These are phyloP conservation scores for Agelaius tricolor DNA, from an alignment of 2,113 vertebrate species.

Conservation along the genomic window DNA sequence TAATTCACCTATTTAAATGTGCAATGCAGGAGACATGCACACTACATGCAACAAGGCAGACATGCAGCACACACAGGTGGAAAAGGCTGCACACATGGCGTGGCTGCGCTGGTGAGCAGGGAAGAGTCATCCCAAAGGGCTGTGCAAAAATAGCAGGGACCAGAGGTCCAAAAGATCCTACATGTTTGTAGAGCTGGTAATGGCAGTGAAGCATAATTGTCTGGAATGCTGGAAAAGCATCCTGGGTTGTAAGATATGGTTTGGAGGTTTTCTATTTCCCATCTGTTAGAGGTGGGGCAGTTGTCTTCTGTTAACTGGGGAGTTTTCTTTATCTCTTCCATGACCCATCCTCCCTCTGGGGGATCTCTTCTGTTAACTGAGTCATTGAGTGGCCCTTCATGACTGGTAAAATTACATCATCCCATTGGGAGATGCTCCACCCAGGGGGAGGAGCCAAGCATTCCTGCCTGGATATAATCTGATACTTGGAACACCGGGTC, in stretches of 20 bases:
- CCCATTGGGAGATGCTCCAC: not conserved
- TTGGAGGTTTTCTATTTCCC: not conserved
- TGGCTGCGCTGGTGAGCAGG: not conserved
- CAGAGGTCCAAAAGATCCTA: not conserved
- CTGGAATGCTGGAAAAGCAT: not conserved
- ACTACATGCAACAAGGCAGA: not conserved
- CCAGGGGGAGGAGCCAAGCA: not conserved
- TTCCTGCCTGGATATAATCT: not conserved
- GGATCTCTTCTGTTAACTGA: not conserved
- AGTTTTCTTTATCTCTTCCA: not conserved
- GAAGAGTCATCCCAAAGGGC: not conserved
- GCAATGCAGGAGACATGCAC: not conserved
- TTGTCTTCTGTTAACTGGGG: not conserved
- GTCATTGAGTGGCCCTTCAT: not conserved
- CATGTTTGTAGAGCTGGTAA: too few relatives aligned
- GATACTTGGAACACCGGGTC: not conserved
- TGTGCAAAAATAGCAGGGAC: not conserved
- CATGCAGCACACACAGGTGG: not conserved
- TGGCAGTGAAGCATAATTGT: not conserved
- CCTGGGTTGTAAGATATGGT: not conserved
- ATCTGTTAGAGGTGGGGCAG: not conserved
- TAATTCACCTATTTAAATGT: not conserved
- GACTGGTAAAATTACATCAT: not conserved
- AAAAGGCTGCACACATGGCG: not conserved
- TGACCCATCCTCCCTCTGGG: not conserved